Conservation (phyloP, 2,113 vertebrate species). For the Grantiella picta region DNA sequence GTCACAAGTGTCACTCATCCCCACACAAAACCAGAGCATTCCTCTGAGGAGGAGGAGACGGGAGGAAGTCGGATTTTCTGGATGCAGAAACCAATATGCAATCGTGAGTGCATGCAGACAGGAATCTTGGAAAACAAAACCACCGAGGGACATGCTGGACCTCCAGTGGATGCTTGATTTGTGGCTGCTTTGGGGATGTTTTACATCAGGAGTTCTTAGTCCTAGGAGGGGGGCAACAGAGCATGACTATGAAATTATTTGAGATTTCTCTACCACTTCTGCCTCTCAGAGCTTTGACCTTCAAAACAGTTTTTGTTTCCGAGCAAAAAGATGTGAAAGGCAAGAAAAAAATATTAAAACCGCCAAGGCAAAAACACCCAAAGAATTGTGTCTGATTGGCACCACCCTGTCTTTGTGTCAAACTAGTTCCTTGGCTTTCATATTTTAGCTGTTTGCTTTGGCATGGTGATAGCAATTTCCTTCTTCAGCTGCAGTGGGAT, state of each 20-base stretch:
- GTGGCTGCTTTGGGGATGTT: background rate
- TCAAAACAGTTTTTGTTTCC: background rate
- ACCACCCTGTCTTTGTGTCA: background rate
- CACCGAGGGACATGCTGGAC: background rate
- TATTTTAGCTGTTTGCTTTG: conserved; percentile 29
- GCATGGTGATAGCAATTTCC: background rate
- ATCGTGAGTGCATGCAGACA: background rate
- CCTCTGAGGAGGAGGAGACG: background rate
- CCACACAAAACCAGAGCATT: background rate
- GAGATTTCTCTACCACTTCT: background rate
- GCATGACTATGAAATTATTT: background rate
- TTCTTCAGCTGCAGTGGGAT: background rate
- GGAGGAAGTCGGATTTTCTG: background rate
- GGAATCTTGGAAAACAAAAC: background rate
- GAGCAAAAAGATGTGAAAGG: background rate
- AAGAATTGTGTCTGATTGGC: background rate
- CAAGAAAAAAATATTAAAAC: background rate
- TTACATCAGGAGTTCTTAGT: background rate
- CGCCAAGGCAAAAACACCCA: background rate
- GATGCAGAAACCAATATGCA: background rate
- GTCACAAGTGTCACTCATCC: background rate
- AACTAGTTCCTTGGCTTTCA: background rate
- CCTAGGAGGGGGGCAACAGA: background rate
- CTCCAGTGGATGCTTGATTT: background rate
- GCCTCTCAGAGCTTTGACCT: background rate